These are phyloP conservation scores for Anagyrus pseudococci DNA, from an alignment of 2,888 invertebrate species.

Conservation along the genomic window DNA sequence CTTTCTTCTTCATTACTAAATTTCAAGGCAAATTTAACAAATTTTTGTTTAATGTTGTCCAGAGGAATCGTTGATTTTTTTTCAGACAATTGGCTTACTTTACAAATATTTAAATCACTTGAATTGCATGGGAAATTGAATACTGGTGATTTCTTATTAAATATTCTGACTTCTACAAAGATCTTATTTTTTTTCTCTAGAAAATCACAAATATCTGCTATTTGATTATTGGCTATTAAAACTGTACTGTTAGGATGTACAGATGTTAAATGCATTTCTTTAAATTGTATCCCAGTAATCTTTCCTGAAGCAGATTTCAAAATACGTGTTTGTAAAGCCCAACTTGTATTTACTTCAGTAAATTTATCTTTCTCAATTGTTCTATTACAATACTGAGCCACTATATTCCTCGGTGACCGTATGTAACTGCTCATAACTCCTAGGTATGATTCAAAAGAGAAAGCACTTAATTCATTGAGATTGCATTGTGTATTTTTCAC, in stretches of 20 bases:
- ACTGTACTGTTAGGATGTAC: neutral
- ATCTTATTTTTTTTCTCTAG: neutral
- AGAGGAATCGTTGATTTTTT: neutral
- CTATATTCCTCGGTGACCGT: neutral
- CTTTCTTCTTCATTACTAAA: neutral
- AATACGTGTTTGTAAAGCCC: neutral
- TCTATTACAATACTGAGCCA: conserved; percentile 2
- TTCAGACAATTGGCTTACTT: neutral
- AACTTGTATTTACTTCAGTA: neutral
- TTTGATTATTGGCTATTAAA: neutral
- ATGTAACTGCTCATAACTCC: neutral
- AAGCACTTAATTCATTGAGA: conserved; percentile 11
- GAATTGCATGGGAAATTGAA: neutral
- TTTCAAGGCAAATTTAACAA: neutral
- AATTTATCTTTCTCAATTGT: neutral
- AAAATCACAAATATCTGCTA: neutral
- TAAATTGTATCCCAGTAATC: neutral
- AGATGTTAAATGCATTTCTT: neutral
- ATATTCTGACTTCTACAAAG: neutral
- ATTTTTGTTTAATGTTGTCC: neutral
- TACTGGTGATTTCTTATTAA: neutral
- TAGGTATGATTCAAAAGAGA: conserved; percentile 3
- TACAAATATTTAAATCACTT: neutral
- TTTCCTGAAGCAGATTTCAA: neutral
- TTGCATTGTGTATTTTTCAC: neutral